Percentiles rank a stretch among this genome's conserved stretches.
These are phyloP conservation scores for Orius laevigatus DNA, from an alignment of 1,140 invertebrate species.

Conservation along the genomic window DNA sequence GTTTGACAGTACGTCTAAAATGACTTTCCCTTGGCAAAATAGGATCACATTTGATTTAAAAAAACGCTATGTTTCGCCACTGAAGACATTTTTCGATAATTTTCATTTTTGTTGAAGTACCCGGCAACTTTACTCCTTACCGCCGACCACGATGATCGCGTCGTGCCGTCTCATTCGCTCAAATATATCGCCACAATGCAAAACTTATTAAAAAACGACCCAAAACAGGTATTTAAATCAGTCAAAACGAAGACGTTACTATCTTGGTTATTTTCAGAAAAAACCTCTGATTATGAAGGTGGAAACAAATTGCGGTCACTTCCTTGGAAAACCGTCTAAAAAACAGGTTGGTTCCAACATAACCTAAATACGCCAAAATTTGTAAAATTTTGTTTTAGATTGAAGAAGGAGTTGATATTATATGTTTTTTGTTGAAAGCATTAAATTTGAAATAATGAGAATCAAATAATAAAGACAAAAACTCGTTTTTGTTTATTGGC, in stretches of 20 bases:
- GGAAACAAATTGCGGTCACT: constrained; percentile 93
- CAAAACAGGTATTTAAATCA: constrained; percentile 31
- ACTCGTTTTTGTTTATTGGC: too few species aligned
- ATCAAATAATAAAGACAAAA: too few species aligned
- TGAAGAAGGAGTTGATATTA: constrained; percentile 73
- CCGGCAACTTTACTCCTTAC: constrained; percentile 81
- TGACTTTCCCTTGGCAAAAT: too few species aligned
- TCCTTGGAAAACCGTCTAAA: constrained; percentile 81
- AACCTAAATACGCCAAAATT: too few species aligned
- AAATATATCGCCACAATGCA: constrained; percentile 91
- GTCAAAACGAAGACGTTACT: background rate
- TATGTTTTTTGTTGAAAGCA: constrained; percentile 65
- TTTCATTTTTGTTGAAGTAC: constrained; percentile 46
- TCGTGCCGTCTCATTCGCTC: constrained; percentile 87
- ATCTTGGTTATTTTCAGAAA: constrained; percentile 35
- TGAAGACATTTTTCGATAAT: too few species aligned
- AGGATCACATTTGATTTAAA: too few species aligned
- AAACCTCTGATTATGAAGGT: constrained; percentile 80
- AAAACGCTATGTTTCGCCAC: too few species aligned
- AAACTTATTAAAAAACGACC: constrained; percentile 42
- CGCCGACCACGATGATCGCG: constrained; percentile 95
- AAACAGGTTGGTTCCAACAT: constrained; percentile 45
- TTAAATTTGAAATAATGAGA: constrained; percentile 46
- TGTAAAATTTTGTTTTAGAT: constrained; percentile 41
- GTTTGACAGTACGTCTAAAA: too few species aligned